Percentiles rank a stretch among this genome's conserved stretches.
phyloP scores from a whole-genome alignment of 2,888 invertebrate species.

The Dysmachus trigonus region DNA sequence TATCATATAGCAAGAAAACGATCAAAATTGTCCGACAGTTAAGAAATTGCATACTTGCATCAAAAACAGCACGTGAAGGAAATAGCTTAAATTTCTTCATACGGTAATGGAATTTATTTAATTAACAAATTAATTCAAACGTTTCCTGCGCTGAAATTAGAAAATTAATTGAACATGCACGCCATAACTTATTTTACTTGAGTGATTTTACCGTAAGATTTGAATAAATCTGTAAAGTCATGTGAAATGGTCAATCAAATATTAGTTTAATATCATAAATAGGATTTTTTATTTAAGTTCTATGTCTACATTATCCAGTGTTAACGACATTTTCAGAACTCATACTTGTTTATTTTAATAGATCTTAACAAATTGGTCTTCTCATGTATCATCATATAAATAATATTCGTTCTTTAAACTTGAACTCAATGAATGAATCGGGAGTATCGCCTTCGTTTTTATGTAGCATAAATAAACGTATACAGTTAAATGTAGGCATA shows the following conservation, averaged over 20 bases:
- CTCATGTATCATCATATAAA: too few relatives aligned
- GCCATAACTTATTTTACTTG: neutral
- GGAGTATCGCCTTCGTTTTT: too few relatives aligned
- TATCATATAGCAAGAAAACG: neutral
- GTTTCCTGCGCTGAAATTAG: neutral
- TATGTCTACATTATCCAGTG: too few relatives aligned
- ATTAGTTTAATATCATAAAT: neutral
- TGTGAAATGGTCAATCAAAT: neutral
- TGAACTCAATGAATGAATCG: too few relatives aligned
- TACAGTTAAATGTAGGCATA: too few relatives aligned
- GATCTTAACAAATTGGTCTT: too few relatives aligned
- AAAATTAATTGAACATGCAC: neutral
- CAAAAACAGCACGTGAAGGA: neutral
- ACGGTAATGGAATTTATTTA: constrained; percentile 5
- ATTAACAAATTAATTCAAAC: constrained; percentile 12
- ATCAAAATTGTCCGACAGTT: neutral
- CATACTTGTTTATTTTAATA: too few relatives aligned
- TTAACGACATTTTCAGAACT: too few relatives aligned
- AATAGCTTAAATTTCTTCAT: neutral
- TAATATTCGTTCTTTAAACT: too few relatives aligned
- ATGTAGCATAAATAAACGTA: too few relatives aligned
- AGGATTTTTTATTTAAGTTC: too few relatives aligned
- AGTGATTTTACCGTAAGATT: neutral
- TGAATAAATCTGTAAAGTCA: neutral
- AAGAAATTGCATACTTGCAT: neutral